These are phyloP conservation scores for Oikopleura vanhoeffeni DNA, from an alignment of 23 tunicate species.

Conservation along the genomic window DNA sequence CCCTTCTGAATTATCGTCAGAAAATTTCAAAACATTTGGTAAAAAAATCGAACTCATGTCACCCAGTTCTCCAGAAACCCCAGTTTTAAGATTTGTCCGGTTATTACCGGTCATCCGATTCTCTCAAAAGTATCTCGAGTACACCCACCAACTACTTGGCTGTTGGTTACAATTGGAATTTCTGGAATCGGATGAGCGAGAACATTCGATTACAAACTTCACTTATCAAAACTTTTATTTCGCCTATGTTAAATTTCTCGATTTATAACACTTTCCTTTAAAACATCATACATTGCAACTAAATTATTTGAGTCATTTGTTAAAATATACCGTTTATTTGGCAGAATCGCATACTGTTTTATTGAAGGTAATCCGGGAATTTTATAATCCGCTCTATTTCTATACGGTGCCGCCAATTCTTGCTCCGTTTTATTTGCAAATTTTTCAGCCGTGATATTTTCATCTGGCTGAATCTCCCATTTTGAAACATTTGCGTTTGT, in stretches of 20 bases:
- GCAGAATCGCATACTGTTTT: constrained; percentile 34
- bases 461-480: background rate
- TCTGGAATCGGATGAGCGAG: background rate
- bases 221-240: background rate
- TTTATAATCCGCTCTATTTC: background rate
- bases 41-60: no score
- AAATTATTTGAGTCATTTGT: constrained; percentile 45
- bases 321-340: constrained; percentile 59
- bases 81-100: no score
- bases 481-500: background rate
- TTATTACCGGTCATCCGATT: no score
- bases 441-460: background rate
- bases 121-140: no score
- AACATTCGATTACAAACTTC: background rate
- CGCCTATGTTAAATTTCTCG: background rate
- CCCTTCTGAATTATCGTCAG: no score
- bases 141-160: no score
- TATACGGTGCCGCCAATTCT: constrained; percentile 4
- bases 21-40: no score
- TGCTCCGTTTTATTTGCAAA: background rate
- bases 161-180: no score
- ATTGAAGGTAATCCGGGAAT: constrained; percentile 38
- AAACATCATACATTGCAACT: constrained; percentile 62
- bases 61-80: no score
- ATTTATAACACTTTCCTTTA: constrained; percentile 21